Base-by-base conservation (phyloP, 2,888 invertebrate genomes). In the Mimachlamys varia region DNA sequence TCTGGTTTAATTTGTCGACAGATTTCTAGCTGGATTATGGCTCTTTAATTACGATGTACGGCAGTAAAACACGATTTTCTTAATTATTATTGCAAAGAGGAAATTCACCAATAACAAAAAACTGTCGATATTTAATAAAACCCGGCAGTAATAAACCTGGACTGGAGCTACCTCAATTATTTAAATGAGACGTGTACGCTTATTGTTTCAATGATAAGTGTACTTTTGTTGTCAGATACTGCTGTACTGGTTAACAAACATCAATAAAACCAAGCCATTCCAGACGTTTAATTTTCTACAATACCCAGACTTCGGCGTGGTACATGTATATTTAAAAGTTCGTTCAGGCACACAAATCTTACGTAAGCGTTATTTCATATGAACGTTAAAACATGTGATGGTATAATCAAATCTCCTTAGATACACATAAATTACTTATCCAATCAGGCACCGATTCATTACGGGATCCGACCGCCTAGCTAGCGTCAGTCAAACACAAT, bases 41-140 rank as follows among this genome's bases (percentile, higher is more conserved):
- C 76, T 7, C 76, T 76, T 33, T 76, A 33, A 76, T 33, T 76
- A 76, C 76, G 7, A 10, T 76, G 76, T 76, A 27, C 13, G 27
- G 76, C 33, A 33, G 33, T 76, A 76, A 76, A 76, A 76, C 76
- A 33, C 33, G 12, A 76, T 76, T 76, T 33, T 76, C 33, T 76
- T 33, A 76, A 76, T 76, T 76, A 33, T 27, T 76, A 76, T 12
- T 76, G 33, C 33, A 33, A 1, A 76, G 17, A 17, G 76, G 33
- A 76, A 33, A 33, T 76, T 76, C 76, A 76, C 27, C 76, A 76
- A 76, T 76, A 76, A 76, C 33, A 76, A 33, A 76, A 76, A 76
- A 76, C 76, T 76, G 76, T 76, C 76, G 76, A 76, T 76, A 76
- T 76, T 76, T 76, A 76, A 76, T 76, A 33, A 76, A 76, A 76